Percentiles rank a stretch among this genome's conserved stretches.
phyloP scores from a whole-genome alignment of 2,888 invertebrate genomes.

The Brenthis hecate region DNA sequence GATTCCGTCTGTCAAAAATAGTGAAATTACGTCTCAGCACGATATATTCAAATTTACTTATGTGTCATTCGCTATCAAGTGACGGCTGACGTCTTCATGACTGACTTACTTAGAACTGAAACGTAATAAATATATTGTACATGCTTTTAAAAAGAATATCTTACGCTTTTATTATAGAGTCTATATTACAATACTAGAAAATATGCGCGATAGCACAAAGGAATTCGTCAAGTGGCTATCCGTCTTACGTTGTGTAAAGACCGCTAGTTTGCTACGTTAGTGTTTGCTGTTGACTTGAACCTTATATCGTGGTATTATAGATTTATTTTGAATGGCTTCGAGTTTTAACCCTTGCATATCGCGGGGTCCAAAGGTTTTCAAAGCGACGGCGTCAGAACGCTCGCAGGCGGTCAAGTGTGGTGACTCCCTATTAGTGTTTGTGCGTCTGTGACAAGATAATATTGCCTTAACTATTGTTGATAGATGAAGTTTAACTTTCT shows the following conservation, averaged over 20 bases:
- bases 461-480: constrained; percentile 31
- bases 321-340: constrained; percentile 40
- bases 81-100: constrained; percentile 75
- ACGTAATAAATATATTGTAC: constrained; percentile 41
- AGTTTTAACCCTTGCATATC: constrained; percentile 50
- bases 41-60: constrained; percentile 69
- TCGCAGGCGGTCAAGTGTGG: constrained; percentile 71
- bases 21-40: constrained; percentile 76
- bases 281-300: constrained; percentile 35
- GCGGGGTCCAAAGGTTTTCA: constrained; percentile 65
- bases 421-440: constrained; percentile 73
- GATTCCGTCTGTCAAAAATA: constrained; percentile 62
- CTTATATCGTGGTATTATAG: constrained; percentile 39
- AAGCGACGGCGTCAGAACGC: constrained; percentile 72
- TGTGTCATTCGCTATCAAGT: constrained; percentile 71
- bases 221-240: constrained; percentile 74
- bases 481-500: constrained; percentile 21
- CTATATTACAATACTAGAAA: constrained; percentile 24
- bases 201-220: constrained; percentile 54
- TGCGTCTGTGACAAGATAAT: constrained; percentile 68
- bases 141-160: constrained; percentile 40
- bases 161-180: constrained; percentile 36
- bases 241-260: constrained; percentile 57
- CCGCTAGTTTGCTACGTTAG: constrained; percentile 44
- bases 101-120: constrained; percentile 43